Evolutionary conservation across 2,888 invertebrate species (phyloP).

Genomic region (Sminthurinus aureus): DNA sequence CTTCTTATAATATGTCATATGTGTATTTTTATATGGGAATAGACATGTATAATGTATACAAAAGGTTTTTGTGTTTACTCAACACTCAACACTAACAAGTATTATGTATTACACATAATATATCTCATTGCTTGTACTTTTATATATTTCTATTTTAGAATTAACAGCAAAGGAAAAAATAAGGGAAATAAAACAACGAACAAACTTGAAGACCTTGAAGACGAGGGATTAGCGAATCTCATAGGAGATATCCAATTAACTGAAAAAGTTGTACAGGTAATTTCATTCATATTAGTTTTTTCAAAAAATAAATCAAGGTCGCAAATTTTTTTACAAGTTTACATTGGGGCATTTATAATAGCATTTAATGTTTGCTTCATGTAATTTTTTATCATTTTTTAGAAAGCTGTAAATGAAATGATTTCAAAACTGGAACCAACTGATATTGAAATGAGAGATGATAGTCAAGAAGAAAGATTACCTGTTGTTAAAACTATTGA

Average conservation of each 20-base stretch:
- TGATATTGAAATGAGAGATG: constrained; percentile 57
- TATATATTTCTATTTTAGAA: background rate
- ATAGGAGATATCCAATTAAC: constrained; percentile 88
- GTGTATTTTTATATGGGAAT: too few species aligned
- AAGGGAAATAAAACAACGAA: constrained; percentile 61
- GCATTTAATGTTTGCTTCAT: background rate
- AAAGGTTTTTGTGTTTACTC: too few species aligned
- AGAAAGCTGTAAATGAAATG: constrained; percentile 54
- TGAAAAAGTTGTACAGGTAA: constrained; percentile 64
- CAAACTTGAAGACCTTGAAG: constrained; percentile 74
- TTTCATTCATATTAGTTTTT: background rate
- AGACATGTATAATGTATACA: too few species aligned
- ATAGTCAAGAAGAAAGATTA: constrained; percentile 42
- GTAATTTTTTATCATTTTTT: constrained; percentile 18
- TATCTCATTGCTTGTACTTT: background rate
- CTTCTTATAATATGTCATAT: background rate
- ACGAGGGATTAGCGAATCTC: constrained; percentile 85
- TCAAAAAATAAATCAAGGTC: too few species aligned
- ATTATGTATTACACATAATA: too few species aligned
- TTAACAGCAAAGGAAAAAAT: constrained; percentile 43
- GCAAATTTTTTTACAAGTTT: too few species aligned
- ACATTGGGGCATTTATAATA: background rate
- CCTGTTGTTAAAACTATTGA: constrained; percentile 70
- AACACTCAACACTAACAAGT: too few species aligned
- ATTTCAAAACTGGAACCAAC: constrained; percentile 49